A percentile compares a stretch with the other conserved stretches of the same genome.
phyloP scores from a whole-genome alignment of 2,888 invertebrate species.

The Petrolisthes cinctipes region DNA sequence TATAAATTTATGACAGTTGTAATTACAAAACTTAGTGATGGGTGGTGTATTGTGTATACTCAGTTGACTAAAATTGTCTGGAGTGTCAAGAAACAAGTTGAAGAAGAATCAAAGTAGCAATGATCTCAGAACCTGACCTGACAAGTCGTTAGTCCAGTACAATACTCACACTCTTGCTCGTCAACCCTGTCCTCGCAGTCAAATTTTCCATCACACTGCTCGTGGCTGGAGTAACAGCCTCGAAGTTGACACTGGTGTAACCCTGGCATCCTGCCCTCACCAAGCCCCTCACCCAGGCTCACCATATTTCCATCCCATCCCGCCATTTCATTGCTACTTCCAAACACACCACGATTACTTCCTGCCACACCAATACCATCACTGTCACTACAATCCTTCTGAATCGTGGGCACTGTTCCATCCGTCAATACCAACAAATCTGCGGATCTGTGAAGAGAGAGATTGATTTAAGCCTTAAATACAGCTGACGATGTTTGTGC shows the following conservation, averaged over 20 bases:
- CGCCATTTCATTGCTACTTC: too few species aligned
- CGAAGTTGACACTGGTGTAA: constrained; percentile 69
- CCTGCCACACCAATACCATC: too few species aligned
- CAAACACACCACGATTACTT: too few species aligned
- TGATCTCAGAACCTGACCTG: not conserved
- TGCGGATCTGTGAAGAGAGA: constrained; percentile 66
- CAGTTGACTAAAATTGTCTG: too few species aligned
- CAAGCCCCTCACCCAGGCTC: constrained; percentile 68
- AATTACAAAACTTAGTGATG: too few species aligned
- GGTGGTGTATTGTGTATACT: too few species aligned
- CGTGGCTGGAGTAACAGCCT: constrained; percentile 69
- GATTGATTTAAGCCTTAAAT: not conserved
- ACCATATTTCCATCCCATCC: too few species aligned
- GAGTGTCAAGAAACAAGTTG: too few species aligned
- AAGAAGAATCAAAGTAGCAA: not conserved
- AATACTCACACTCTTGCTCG: constrained; percentile 70
- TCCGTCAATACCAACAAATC: constrained; percentile 71
- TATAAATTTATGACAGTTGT: too few species aligned
- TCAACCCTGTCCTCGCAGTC: constrained; percentile 71
- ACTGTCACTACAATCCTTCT: constrained; percentile 69
- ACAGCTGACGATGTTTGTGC: not conserved
- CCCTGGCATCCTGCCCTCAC: constrained; percentile 69
- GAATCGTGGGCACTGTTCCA: constrained; percentile 68
- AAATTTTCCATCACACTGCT: constrained; percentile 71
- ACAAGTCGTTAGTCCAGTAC: too few species aligned